These are phyloP conservation scores for Pelobates cultripes DNA, from an alignment of 2,797 vertebrate genomes.

Conservation along the genomic window DNA sequence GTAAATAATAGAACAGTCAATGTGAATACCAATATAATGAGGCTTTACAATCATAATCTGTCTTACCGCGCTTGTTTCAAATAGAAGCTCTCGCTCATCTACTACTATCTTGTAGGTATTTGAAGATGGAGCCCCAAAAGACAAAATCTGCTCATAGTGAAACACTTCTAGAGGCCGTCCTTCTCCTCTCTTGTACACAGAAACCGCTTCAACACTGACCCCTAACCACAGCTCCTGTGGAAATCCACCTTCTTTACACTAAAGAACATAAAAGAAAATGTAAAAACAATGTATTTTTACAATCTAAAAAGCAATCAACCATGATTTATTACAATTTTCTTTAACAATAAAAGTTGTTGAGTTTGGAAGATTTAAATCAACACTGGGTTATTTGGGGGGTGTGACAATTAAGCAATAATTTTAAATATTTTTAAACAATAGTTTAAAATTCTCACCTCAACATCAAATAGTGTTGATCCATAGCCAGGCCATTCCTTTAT, in stretches of 20 bases:
- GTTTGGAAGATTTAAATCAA: too few species aligned
- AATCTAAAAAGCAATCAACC: too few species aligned
- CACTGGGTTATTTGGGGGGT: background rate
- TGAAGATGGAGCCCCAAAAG: constrained; percentile 89
- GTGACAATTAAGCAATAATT: background rate
- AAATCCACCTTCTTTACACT: constrained; percentile 89
- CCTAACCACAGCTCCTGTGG: constrained; percentile 92
- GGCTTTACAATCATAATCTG: background rate
- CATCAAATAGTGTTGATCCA: constrained; percentile 91
- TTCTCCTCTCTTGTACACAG: constrained; percentile 93
- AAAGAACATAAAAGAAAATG: background rate
- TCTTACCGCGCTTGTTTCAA: constrained; percentile 90
- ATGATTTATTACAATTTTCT: too few species aligned
- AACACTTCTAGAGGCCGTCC: constrained; percentile 89
- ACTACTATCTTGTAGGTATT: constrained; percentile 93
- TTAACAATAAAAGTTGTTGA: too few species aligned
- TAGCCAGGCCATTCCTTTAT: constrained; percentile 96
- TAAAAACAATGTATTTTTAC: background rate
- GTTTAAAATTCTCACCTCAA: constrained; percentile 81
- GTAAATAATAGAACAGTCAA: too few species aligned
- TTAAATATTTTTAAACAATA: background rate
- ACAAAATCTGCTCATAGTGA: constrained; percentile 92
- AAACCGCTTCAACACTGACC: constrained; percentile 88
- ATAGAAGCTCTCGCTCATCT: constrained; percentile 90
- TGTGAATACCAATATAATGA: too few species aligned